A percentile compares a stretch with the other conserved stretches of the same genome.
Conservation (phyloP, 2,797 vertebrate genomes). For the Phoxinus dragarum region DNA sequence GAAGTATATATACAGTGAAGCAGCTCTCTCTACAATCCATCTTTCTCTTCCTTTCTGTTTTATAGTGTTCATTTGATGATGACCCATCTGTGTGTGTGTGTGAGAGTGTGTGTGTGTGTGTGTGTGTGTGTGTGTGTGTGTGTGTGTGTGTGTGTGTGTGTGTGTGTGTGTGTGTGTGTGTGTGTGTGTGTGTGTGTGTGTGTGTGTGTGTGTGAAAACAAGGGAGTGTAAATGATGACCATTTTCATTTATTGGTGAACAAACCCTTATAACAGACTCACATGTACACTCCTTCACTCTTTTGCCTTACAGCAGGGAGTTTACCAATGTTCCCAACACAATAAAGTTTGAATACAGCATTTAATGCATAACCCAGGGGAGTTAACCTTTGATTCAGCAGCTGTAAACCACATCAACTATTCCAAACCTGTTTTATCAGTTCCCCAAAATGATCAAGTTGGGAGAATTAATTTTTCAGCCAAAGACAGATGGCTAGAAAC, state of each 20-base stretch:
- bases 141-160: too few relatives aligned
- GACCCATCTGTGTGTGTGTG: not conserved
- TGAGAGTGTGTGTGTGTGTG: too few relatives aligned
- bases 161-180: too few relatives aligned
- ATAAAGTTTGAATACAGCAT: not conserved
- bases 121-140: too few relatives aligned
- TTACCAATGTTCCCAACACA: not conserved
- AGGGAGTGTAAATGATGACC: not conserved
- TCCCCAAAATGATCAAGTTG: conserved; percentile 7
- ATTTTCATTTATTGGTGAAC: not conserved
- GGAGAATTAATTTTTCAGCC: not conserved
- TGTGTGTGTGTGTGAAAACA: too few relatives aligned
- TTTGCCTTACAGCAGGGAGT: not conserved
- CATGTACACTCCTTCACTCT: not conserved
- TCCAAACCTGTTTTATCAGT: not conserved
- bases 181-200: too few relatives aligned
- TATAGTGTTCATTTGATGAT: not conserved
- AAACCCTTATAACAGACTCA: not conserved
- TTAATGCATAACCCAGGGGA: not conserved
- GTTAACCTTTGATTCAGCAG: not conserved
- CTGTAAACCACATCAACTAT: conserved; percentile 10
- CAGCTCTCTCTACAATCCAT: not conserved
- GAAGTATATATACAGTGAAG: not conserved
- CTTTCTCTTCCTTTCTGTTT: not conserved
- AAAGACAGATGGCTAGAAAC: conserved; percentile 13